Conservation (phyloP, 2,113 vertebrate genomes). For the Gymnarchus niloticus region DNA sequence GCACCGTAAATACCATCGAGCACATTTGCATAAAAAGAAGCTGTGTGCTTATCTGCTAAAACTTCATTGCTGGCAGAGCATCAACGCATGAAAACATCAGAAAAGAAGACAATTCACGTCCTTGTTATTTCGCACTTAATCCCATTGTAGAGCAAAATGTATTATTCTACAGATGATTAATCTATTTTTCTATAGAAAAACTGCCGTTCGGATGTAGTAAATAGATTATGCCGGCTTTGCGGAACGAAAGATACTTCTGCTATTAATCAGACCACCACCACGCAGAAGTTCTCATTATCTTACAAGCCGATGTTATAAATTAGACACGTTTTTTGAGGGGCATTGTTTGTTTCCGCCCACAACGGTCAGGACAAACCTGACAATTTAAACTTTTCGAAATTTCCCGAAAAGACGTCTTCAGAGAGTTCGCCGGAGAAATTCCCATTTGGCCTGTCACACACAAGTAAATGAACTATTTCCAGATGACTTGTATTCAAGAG, state of each 20-base stretch:
- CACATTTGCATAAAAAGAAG: not conserved
- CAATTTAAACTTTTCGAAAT: not conserved
- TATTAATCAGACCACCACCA: not conserved
- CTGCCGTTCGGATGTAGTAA: not conserved
- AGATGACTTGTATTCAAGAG: not conserved
- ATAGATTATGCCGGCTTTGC: not conserved
- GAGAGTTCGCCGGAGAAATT: slow-evolving; percentile 10
- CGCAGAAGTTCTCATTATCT: slow-evolving; percentile 10
- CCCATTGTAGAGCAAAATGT: not conserved
- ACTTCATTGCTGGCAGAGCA: not conserved
- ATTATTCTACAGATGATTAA: not conserved
- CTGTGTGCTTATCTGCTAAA: not conserved
- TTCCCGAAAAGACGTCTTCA: not conserved
- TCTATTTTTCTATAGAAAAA: not conserved
- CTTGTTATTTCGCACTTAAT: slow-evolving; percentile 4
- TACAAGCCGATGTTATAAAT: not conserved
- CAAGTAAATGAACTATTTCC: not conserved
- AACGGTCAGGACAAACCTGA: not conserved
- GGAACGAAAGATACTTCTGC: not conserved
- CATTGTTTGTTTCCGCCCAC: not conserved
- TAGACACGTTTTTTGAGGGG: not conserved
- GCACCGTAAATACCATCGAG: not conserved
- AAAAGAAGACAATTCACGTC: not conserved
- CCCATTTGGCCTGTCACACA: not conserved
- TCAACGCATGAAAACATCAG: not conserved